phyloP scores from a whole-genome alignment of 2,113 vertebrate genomes.

The Ceyx cyanopectus region DNA sequence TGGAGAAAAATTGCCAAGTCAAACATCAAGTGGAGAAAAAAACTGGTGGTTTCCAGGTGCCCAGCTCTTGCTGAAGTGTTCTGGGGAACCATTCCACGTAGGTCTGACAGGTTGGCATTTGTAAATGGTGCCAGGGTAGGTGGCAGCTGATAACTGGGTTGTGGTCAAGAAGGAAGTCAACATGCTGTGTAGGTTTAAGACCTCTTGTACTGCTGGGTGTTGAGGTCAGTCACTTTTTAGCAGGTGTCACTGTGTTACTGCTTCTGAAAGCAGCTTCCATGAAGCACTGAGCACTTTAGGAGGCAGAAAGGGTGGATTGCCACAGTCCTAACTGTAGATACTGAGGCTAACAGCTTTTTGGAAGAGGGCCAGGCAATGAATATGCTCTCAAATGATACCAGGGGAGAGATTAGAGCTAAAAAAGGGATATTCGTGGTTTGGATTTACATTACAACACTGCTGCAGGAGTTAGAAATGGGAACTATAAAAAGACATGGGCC shows the following conservation, averaged over 20 bases:
- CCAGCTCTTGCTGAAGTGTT: neutral
- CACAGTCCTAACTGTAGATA: neutral
- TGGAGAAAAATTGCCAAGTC: neutral
- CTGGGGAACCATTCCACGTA: neutral
- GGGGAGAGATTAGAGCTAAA: neutral
- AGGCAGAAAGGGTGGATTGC: neutral
- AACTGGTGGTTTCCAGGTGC: neutral
- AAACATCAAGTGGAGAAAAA: neutral
- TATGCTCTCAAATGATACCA: neutral
- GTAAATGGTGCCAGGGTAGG: neutral
- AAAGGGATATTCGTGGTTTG: neutral
- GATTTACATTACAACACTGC: neutral
- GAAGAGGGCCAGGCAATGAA: neutral
- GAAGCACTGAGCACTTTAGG: neutral
- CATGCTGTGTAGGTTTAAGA: neutral
- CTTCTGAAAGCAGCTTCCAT: neutral
- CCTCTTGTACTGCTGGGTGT: neutral
- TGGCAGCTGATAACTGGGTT: neutral
- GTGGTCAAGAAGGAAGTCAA: neutral
- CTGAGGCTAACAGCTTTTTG: neutral
- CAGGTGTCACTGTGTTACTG: neutral
- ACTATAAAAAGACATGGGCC: accelerated
- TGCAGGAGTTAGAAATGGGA: neutral
- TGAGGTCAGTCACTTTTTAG: neutral
- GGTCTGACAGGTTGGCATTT: neutral